Base-by-base conservation (phyloP, 2,888 invertebrate species). In the Anthoptus insignis region DNA sequence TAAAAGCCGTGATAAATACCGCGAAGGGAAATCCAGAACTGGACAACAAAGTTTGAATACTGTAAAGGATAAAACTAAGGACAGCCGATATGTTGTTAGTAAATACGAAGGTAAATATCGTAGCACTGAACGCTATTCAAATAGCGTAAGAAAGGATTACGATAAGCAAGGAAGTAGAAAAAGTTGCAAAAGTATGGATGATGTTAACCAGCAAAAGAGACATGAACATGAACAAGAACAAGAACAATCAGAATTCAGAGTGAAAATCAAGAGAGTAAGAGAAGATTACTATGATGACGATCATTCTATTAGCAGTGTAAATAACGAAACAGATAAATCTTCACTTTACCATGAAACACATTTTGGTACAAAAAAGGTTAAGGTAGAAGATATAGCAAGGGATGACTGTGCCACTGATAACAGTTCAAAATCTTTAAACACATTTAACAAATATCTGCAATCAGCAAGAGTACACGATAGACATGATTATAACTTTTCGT, bases 191-290 rank as follows among this genome's bases (percentile, higher is more conserved):
- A 42, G 19, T 0, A 42, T 1, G 16, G 19, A 19, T 42, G 42
- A 19, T 11, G 11, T 9, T 11, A n/a, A 42, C 11, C 22, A 27
- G n/a, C 13, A 34, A 49, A 39, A 52, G 14, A 11, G 19, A 64
- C 2, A 61, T 34, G 29, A 45, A 14, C 8, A 47, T n/a, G 13
- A 47, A 32, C 29, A 34, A 60, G 19, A 27, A 47, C 27, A 42
- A 8, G 37, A n/a, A n/a, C n/a, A n/a, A n/a, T n/a, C n/a, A n/a
- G 57, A 27, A 50, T 21, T 1, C 11, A 53, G 6, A 53, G 6
- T 19, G 22, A 14, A 7, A 49, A 39, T 27, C 19, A 14, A 16
- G 7, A 47, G 27, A n/a, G 32, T 39, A 24, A 34, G 37, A 16
- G 19, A 56, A 13, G 9, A 56, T 9, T 53, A 29, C 5, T 53